Conservation (phyloP, 2,888 invertebrate species). For the Caenorhabditis sp. region DNA sequence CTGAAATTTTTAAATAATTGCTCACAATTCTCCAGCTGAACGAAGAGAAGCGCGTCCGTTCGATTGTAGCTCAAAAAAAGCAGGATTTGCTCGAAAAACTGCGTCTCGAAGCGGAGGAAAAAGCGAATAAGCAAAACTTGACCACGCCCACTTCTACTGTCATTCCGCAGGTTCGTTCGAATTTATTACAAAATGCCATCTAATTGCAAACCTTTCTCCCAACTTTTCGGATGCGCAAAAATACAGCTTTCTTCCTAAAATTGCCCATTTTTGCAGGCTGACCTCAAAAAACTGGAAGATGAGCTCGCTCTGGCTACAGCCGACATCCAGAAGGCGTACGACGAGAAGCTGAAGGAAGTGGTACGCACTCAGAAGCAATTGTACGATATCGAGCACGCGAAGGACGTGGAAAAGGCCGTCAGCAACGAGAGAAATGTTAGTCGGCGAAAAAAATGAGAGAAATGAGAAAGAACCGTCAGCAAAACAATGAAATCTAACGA, state of each 20-base stretch:
- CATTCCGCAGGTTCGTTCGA: slow-evolving; percentile 7
- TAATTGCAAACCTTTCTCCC: no score
- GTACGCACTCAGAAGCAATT: slow-evolving; percentile 83
- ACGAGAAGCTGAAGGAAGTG: slow-evolving; percentile 80
- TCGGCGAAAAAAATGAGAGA: no score
- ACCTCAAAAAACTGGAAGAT: slow-evolving; percentile 48
- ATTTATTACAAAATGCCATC: no score
- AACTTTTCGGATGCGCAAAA: no score
- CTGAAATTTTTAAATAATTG: neutral
- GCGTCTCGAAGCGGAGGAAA: slow-evolving; percentile 21
- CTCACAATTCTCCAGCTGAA: no score
- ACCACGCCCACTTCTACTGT: neutral
- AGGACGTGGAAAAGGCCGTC: slow-evolving; percentile 81
- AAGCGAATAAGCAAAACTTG: neutral
- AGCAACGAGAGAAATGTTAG: slow-evolving; percentile 40
- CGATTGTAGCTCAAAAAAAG: slow-evolving; percentile 32
- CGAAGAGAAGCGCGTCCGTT: slow-evolving; percentile 49
- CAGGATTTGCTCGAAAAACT: slow-evolving; percentile 39
- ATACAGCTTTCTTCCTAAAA: neutral
- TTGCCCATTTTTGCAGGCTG: neutral
- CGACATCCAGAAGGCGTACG: slow-evolving; percentile 50
- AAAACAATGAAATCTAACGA: no score
- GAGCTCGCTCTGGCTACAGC: slow-evolving; percentile 24
- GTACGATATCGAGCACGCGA: slow-evolving; percentile 80
- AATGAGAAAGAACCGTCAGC: no score